Evolutionary conservation across 2,113 vertebrate genomes (phyloP), one percentile per base, ranked within the genome.

Genomic region (Tautogolabrus adspersus): DNA sequence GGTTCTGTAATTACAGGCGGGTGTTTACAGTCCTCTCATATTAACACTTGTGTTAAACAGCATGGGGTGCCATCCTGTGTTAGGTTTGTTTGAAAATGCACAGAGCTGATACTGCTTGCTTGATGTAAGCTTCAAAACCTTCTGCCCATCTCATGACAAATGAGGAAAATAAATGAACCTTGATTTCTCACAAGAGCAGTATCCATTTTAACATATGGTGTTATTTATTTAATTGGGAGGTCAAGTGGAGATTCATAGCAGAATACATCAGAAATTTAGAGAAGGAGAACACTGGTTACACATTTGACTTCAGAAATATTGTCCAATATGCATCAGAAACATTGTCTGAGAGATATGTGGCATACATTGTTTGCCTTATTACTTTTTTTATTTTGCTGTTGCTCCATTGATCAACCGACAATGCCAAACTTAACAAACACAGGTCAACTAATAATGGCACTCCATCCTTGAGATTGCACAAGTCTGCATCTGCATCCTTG

Each of bases 11-110:
- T 92, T 91, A 68, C 81, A 88, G 82, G 73, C 46, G 61, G 72
- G 92, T 90, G 91, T 94, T 94, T 94, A 94, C 89, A 83, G 82
- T 91, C 85, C 77, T 85, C 81, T 55, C 90, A 84, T 92, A 91
- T 93, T 93, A 94, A 92, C 91, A 88, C 90, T 81, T 57, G 79
- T 89, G 80, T 94, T 89, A 92, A 94, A 92, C 91, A 89, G 88
- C 89, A 90, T 89, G 93, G 81, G 90, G 92, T 87, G 75, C 74
- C 72, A 78, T 56, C 82, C 63, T 73, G 44, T 55, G 74, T 40
- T 58, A 72, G 70, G 51, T 58, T 51, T 34, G 54, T 60, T 44
- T 66, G 3, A 46, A 76, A 82, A 67, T 30, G 16, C 62, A 58
- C 55, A 56, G n/a, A 19, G 37, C 56, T 57, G 46, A 82, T 42